Evolutionary conservation across 2,113 vertebrate genomes (phyloP).

Genomic region (Muntiacus muntjak): DNA sequence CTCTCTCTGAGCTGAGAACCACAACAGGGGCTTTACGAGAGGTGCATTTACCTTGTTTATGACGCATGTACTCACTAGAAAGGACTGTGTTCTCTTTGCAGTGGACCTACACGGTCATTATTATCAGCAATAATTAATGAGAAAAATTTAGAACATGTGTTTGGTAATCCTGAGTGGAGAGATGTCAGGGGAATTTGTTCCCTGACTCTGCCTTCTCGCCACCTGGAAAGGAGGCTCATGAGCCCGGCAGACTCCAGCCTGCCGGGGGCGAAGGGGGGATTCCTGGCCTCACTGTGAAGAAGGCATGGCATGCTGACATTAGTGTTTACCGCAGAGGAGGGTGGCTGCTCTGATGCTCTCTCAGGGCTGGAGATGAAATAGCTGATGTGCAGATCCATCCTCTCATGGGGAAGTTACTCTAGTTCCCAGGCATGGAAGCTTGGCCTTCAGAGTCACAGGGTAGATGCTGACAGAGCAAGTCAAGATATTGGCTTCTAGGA

Average conservation of each 20-base stretch:
- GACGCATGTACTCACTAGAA: slow-evolving; percentile 27
- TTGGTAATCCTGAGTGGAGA: neutral
- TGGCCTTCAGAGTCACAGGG: neutral
- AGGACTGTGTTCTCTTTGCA: neutral
- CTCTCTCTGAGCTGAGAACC: neutral
- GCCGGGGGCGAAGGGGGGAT: neutral
- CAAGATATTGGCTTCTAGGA: neutral
- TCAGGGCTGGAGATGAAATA: neutral
- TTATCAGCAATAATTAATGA: slow-evolving; percentile 45
- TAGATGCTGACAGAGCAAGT: neutral
- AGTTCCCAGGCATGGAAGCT: neutral
- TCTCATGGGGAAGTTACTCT: neutral
- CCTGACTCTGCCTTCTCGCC: neutral
- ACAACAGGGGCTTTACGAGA: slow-evolving; percentile 11
- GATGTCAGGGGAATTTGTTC: neutral
- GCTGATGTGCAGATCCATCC: neutral
- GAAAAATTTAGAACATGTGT: slow-evolving; percentile 12
- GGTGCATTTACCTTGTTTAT: slow-evolving; percentile 9
- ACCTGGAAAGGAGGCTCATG: neutral
- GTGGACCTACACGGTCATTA: neutral
- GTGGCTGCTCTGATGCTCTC: neutral
- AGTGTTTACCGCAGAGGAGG: neutral
- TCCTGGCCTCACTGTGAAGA: neutral
- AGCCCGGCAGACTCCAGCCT: neutral
- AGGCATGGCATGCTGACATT: neutral